Conservation (phyloP, 2,113 vertebrate genomes). For the Mandrillus leucophaeus region DNA sequence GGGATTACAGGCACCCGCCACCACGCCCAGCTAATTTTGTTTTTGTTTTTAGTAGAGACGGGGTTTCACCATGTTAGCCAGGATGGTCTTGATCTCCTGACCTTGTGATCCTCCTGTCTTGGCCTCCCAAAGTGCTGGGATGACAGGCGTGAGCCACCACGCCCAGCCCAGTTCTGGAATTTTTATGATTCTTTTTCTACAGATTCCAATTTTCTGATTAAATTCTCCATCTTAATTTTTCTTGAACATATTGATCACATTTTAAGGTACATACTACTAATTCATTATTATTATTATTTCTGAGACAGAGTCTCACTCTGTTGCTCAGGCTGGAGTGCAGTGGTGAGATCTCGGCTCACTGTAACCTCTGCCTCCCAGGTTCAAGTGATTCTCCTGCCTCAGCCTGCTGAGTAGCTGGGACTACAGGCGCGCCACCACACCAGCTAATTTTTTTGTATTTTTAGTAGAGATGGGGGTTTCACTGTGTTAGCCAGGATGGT, state of each 20-base stretch:
- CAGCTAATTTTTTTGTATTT: neutral
- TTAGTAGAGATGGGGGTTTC: neutral
- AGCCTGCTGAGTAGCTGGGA: neutral
- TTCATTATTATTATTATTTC: neutral
- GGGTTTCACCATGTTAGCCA: too few species aligned
- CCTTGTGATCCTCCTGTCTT: accelerated
- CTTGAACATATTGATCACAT: neutral
- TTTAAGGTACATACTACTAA: neutral
- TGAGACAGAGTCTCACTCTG: neutral
- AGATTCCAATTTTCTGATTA: neutral
- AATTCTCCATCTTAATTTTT: neutral
- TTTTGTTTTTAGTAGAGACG: too few species aligned
- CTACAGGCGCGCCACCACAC: neutral
- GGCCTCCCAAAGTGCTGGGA: too few species aligned
- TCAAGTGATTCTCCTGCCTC: neutral
- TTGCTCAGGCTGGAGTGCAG: neutral
- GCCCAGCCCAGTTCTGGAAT: neutral
- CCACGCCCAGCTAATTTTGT: too few species aligned
- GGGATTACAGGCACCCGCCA: too few species aligned
- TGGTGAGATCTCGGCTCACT: neutral
- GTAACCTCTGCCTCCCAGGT: neutral
- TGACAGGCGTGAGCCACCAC: too few species aligned
- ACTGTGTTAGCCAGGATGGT: neutral
- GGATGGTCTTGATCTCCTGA: too few species aligned
- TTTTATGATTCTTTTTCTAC: neutral